phyloP scores from a whole-genome alignment of 2,797 vertebrate species.

The Lutjanus campechanus region DNA sequence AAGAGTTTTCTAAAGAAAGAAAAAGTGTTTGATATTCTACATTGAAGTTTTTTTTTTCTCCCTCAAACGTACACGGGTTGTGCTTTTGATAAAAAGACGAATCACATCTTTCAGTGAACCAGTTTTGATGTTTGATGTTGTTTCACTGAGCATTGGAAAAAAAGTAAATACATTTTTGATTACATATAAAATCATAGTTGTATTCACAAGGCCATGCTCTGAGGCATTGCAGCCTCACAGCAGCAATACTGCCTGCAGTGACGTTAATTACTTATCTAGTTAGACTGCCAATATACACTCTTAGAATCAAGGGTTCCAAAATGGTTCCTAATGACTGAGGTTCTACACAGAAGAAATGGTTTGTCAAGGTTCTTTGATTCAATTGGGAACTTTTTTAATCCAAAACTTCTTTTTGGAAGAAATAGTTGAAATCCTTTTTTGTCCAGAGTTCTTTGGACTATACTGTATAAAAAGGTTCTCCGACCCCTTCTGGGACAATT shows the following conservation, averaged over 20 bases:
- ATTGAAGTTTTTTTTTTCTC: neutral
- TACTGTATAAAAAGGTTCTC: too few species aligned
- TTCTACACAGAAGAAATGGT: too few species aligned
- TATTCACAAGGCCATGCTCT: slow-evolving; percentile 25
- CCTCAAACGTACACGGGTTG: neutral
- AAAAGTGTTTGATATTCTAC: slow-evolving; percentile 32
- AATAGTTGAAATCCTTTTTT: too few species aligned
- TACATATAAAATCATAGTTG: slow-evolving; percentile 1
- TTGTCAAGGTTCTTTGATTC: too few species aligned
- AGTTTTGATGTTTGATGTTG: slow-evolving; percentile 27
- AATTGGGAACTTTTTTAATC: too few species aligned
- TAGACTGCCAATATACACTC: slow-evolving; percentile 10
- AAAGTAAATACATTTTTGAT: slow-evolving; percentile 6
- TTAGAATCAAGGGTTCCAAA: too few species aligned
- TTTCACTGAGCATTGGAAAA: slow-evolving; percentile 10
- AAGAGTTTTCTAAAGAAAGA: slow-evolving; percentile 18
- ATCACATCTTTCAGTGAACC: neutral
- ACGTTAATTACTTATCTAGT: slow-evolving; percentile 26
- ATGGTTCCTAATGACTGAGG: too few species aligned
- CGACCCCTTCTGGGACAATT: too few species aligned
- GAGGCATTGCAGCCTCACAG: neutral
- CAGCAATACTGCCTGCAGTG: slow-evolving; percentile 6
- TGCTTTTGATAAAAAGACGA: slow-evolving; percentile 10
- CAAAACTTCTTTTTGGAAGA: too few species aligned
- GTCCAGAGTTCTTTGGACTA: too few species aligned